phyloP scores from a whole-genome alignment of 2,113 vertebrate species.

The Hydropotes inermis region DNA sequence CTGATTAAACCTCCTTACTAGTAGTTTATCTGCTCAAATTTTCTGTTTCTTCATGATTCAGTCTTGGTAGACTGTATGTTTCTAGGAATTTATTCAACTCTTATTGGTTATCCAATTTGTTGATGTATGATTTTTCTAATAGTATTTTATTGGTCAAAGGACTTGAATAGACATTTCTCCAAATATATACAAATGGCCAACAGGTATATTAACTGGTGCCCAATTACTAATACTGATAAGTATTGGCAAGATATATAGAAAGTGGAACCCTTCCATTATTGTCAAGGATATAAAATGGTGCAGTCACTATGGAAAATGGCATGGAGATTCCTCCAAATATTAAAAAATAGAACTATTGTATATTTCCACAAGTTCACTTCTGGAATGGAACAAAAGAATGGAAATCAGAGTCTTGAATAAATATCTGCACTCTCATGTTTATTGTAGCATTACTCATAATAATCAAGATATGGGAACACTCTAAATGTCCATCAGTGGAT shows the following conservation, averaged over 20 bases:
- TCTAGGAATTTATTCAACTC: neutral
- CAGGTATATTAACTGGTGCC: neutral
- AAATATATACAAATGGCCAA: neutral
- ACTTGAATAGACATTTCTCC: neutral
- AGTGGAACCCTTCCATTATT: neutral
- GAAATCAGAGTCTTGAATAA: neutral
- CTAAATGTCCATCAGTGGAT: neutral
- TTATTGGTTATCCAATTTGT: neutral
- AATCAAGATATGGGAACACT: neutral
- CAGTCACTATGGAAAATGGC: neutral
- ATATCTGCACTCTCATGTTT: neutral
- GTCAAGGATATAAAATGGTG: neutral
- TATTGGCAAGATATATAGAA: neutral
- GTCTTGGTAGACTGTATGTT: neutral
- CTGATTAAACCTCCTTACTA: neutral
- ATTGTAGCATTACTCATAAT: neutral
- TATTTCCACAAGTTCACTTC: neutral
- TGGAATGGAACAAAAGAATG: neutral
- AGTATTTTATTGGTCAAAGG: neutral
- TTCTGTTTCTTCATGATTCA: neutral
- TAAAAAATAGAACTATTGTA: neutral
- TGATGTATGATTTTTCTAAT: neutral
- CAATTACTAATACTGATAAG: neutral
- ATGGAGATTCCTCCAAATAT: neutral
- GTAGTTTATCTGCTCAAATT: neutral